Base-by-base conservation (phyloP, 1,140 invertebrate species). In the Microplitis mediator region DNA sequence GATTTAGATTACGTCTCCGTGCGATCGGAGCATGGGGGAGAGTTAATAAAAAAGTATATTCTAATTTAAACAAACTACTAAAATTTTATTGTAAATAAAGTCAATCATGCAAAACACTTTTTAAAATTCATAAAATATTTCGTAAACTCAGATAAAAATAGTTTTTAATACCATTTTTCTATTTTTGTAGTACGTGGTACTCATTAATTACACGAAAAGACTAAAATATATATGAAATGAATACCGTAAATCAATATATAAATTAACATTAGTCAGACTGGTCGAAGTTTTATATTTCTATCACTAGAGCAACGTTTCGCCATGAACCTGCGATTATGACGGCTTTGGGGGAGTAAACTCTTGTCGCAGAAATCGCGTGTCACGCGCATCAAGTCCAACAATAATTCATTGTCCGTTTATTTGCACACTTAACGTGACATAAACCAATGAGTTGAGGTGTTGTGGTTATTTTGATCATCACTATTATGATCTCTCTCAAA, bases 291-390 rank as follows among this genome's bases (percentile, higher is more conserved):
- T 36, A 65, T 54, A 50, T 52, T 23, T 78, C 78, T 79, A 77
- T 81, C 81, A 85, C 80, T 85, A 79, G 83, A 85, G 83, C 82
- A 83, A 82, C 77, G 82, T 82, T 78, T 81, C 78, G 77, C 83
- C 82, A 77, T 85, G 83, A 85, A 84, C 83, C 73, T 82, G 8
- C 35, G n/a, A 36, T 32, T 58, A 31, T 9, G 35, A 58, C 60
- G 74, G 69, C 51, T 67, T 32, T 56, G 34, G 58, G 54, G 39
- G 54, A 39, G 54, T 5, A 68, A 4, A 52, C 14, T 11, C 16
- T 51, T 51, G 34, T 58, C 56, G 23, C 2, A 58, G 56, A 23
- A 58, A 83, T 84, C 80, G 82, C 78, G 77, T 82, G 80, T 83
- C 81, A 81, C 77, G 77, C 79, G 78, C 81, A 80, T 83, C 82